These are phyloP conservation scores for Drosophila kikkawai DNA, from an alignment of 1,140 invertebrate species.

Conservation along the genomic window DNA sequence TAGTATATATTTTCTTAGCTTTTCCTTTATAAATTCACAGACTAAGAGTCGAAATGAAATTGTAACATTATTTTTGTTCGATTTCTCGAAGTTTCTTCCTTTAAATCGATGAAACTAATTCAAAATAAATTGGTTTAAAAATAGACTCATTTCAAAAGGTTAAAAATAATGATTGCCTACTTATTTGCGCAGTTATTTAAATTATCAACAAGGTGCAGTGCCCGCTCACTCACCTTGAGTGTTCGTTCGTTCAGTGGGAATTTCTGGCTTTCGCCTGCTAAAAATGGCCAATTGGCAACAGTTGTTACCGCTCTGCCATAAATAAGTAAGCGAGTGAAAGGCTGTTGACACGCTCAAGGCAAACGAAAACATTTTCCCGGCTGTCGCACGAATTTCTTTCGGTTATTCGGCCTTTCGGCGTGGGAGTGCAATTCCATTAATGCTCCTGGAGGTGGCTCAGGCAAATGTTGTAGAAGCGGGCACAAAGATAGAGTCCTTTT, in stretches of 20 bases:
- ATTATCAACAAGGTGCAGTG: slow-evolving; percentile 1
- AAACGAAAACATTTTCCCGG: slow-evolving; percentile 15
- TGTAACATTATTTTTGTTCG: too few relatives aligned
- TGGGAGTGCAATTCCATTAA: slow-evolving; percentile 41
- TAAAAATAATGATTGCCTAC: slow-evolving; percentile 21
- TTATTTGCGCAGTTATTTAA: slow-evolving; percentile 16
- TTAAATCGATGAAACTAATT: slow-evolving; percentile 6
- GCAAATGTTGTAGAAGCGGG: slow-evolving; percentile 10
- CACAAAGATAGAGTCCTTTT: slow-evolving; percentile 10
- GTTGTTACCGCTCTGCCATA: slow-evolving; percentile 15
- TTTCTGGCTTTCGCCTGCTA: neutral
- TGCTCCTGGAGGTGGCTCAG: slow-evolving; percentile 7
- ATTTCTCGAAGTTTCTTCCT: neutral
- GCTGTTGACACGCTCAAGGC: slow-evolving; percentile 15
- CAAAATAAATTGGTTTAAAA: neutral
- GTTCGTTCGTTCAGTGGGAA: neutral
- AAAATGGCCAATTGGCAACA: slow-evolving; percentile 23
- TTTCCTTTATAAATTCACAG: neutral
- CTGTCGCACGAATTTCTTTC: slow-evolving; percentile 8
- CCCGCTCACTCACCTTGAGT: neutral
- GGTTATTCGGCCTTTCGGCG: neutral
- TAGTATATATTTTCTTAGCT: neutral
- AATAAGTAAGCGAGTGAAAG: slow-evolving; percentile 33
- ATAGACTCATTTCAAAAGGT: neutral
- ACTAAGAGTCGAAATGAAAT: too few relatives aligned